Evolutionary conservation across 2,797 vertebrate genomes (phyloP).

Genomic region (Lithobates sylvaticus): DNA sequence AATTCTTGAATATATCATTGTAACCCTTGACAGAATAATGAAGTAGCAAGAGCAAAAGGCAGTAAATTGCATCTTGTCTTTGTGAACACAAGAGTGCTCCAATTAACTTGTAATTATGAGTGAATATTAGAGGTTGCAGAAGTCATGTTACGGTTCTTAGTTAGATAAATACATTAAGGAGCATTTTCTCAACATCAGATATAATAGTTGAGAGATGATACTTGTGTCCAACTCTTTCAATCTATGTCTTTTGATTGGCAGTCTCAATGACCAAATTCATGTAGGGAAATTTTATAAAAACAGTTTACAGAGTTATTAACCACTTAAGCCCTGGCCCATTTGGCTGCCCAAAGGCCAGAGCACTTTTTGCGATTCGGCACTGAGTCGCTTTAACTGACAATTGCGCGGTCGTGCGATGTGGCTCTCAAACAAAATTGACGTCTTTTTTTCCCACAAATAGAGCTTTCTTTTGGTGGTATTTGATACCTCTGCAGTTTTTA

Average conservation of each 20-base stretch:
- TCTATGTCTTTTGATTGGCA: neutral
- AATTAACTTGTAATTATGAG: constrained; percentile 60
- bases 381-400: too few relatives aligned
- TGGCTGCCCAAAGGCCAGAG: too few relatives aligned
- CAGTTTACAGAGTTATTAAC: too few relatives aligned
- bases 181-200: constrained; percentile 29
- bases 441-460: too few relatives aligned
- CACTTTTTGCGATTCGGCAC: too few relatives aligned
- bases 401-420: too few relatives aligned
- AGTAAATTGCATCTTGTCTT: constrained; percentile 40
- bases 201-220: constrained; percentile 10
- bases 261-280: neutral
- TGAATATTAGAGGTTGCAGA: constrained; percentile 38
- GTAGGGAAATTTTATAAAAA: neutral
- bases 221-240: constrained; percentile 2
- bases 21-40: constrained; percentile 37
- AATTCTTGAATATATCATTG: constrained; percentile 43
- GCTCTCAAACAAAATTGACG: too few relatives aligned
- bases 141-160: constrained; percentile 30
- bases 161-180: constrained; percentile 40
- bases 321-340: too few relatives aligned
- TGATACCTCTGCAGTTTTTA: too few relatives aligned
- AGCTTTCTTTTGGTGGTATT: too few relatives aligned
- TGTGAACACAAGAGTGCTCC: constrained; percentile 34
- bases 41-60: constrained; percentile 1